Evolutionary conservation across 2,797 vertebrate genomes (phyloP), one percentile per base, ranked within the genome.

Genomic region (Neomorphus geoffroyi): DNA sequence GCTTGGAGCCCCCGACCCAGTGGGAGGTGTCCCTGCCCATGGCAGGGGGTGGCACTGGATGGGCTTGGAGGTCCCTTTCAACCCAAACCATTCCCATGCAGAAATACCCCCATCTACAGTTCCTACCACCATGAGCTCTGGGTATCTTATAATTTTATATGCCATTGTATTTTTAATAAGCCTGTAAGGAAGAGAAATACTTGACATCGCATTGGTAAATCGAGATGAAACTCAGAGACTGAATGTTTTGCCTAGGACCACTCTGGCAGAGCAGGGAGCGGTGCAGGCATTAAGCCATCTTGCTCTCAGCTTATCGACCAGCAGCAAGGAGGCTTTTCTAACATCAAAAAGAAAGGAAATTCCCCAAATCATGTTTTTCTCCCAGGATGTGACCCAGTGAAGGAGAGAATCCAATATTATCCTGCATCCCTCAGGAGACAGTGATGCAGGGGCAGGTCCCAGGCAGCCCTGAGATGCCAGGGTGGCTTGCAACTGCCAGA

Each of bases 341-440:
- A 50, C 13, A 9, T 2, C 19, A 37, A 50, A 53, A 74, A 23
- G 14, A 21, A 16, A 13, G 13, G 4, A 27, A 62, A 65, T 46
- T 65, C 35, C 64, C 67, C 65, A 77, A 84, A 48, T 69, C 7
- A 1, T 18, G 0, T 2, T 78, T 54, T 82, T 73, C 15, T 83
- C 39, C 37, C 2, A 1, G 26, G 10, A 19, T 7, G 2, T 54
- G 51, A 67, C 46, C 19, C 1, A 0, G 9, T 65, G 35, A 18
- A 72, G 60, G 60, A 45, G 43, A 69, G 23, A 48, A 72, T 50
- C 54, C 17, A 8, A 18, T 2, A 7, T 4, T 19, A 9, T 32
- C 54, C 48, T 14, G 10, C 18, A 19, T 69, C 66, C n/a, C 79
- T 17, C 60, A 27, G 28, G 57, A 56, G 67, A 32, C 43, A 48